These are phyloP conservation scores for Heterodera carotae DNA, from an alignment of 1,140 invertebrate genomes.

Conservation along the genomic window DNA sequence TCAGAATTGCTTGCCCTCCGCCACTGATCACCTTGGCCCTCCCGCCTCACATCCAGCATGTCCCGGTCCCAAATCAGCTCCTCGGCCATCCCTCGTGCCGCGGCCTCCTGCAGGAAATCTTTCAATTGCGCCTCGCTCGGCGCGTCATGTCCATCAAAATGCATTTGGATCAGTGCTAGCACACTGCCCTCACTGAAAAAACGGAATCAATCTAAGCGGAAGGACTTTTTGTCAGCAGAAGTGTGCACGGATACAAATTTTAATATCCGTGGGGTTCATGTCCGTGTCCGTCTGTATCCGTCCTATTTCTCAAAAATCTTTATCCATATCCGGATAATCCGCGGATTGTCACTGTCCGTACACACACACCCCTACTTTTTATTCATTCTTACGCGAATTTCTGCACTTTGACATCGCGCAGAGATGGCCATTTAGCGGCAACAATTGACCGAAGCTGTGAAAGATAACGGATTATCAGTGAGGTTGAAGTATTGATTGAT, in stretches of 20 bases:
- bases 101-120: conserved; percentile 47
- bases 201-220: background rate
- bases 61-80: conserved; percentile 28
- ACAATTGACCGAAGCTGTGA: conserved; percentile 45
- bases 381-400: conserved; percentile 39
- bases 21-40: conserved; percentile 7
- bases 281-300: too few species aligned
- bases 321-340: too few species aligned
- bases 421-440: conserved; percentile 30
- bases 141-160: conserved; percentile 41
- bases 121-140: conserved; percentile 41
- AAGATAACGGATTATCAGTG: background rate
- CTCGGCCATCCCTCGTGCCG: conserved; percentile 26
- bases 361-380: too few species aligned
- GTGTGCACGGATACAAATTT: too few species aligned
- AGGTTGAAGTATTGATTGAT: too few species aligned
- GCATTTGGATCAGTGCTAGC: conserved; percentile 47
- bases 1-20: conserved; percentile 31
- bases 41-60: conserved; percentile 12
- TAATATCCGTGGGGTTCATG: too few species aligned
- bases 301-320: too few species aligned
- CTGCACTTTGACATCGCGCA: conserved; percentile 42
- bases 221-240: too few species aligned
- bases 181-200: conserved; percentile 42
- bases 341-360: too few species aligned